A percentile compares a stretch with the other conserved stretches of the same genome.
phyloP scores from a whole-genome alignment of 2,797 vertebrate species.

The Vipera latastei region DNA sequence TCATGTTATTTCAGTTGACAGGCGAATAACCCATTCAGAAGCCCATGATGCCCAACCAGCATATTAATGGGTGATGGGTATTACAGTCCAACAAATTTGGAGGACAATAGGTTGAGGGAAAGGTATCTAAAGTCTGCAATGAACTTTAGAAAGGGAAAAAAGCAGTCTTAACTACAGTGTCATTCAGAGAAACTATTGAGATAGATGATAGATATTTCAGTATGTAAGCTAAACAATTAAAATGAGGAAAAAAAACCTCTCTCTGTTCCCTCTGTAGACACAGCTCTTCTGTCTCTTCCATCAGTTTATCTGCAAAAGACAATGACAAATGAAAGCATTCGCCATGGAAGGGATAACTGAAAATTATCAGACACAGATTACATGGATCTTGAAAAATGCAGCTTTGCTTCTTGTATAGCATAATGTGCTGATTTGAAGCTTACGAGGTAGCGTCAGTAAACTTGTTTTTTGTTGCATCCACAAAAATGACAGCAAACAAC shows the following conservation, averaged over 20 bases:
- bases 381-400: conserved; percentile 5
- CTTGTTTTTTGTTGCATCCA: neutral
- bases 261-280: conserved; percentile 90
- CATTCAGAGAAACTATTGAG: neutral
- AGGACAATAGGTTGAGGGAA: neutral
- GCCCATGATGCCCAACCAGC: neutral
- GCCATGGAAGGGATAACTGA: neutral
- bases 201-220: neutral
- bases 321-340: conserved; percentile 24
- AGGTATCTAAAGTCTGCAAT: neutral
- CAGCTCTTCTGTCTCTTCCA: conserved; percentile 96
- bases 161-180: neutral
- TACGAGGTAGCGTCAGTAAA: neutral
- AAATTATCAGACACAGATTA: neutral
- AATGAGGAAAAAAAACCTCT: conserved; percentile 74
- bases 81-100: neutral
- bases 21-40: neutral
- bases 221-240: neutral
- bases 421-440: neutral
- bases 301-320: conserved; percentile 87
- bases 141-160: neutral
- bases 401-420: neutral
- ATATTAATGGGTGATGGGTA: neutral
- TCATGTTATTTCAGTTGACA: neutral
- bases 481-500: conserved; percentile 26